phyloP scores from a whole-genome alignment of 2,888 invertebrate genomes.

The Drosophila tanythrix region DNA sequence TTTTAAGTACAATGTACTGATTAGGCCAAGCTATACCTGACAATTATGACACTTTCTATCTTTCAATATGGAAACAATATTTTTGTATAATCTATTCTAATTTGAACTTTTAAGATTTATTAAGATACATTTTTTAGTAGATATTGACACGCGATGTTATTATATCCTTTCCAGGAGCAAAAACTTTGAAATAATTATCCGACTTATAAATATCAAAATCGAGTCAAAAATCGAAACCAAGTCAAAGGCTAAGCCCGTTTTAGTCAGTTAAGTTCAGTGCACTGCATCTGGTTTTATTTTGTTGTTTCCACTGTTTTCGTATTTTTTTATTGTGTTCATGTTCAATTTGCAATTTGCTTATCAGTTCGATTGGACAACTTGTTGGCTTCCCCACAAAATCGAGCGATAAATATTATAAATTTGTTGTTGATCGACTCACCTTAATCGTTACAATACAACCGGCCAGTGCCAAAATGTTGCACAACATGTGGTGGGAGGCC shows the following conservation, averaged over 20 bases:
- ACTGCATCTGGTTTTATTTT: constrained; percentile 28
- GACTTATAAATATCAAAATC: constrained; percentile 13
- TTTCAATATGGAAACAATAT: not conserved
- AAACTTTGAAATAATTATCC: constrained; percentile 19
- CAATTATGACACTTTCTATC: constrained; percentile 7
- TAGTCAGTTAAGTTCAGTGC: constrained; percentile 42
- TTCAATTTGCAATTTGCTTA: constrained; percentile 47
- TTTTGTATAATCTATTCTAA: not conserved
- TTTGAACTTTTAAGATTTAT: not conserved
- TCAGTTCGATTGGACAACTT: constrained; percentile 37
- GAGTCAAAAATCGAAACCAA: constrained; percentile 20
- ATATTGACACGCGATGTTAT: not conserved
- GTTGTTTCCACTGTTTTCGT: not conserved
- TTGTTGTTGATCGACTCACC: constrained; percentile 86
- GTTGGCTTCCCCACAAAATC: constrained; percentile 30
- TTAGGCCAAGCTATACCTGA: constrained; percentile 11
- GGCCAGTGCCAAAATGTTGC: constrained; percentile 94
- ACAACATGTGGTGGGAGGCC: constrained; percentile 97
- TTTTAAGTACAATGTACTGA: constrained; percentile 37
- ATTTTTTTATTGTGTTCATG: not conserved
- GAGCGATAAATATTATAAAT: constrained; percentile 4
- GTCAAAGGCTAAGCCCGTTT: constrained; percentile 48
- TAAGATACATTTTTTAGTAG: not conserved
- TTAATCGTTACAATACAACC: constrained; percentile 92
- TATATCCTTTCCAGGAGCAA: not conserved